phyloP scores from a whole-genome alignment of 2,113 vertebrate genomes.

The Nanorana parkeri region DNA sequence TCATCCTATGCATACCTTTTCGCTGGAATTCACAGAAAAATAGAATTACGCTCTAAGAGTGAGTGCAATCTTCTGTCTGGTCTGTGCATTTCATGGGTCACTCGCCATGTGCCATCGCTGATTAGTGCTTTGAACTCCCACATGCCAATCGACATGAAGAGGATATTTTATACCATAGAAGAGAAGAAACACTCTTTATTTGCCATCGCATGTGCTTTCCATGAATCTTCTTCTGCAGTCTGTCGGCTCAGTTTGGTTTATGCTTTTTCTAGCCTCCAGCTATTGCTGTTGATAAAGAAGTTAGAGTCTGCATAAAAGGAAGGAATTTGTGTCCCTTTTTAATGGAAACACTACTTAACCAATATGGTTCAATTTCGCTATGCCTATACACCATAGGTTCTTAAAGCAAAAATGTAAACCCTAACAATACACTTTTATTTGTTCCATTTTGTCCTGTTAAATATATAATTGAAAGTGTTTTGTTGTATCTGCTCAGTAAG shows the following conservation, averaged over 20 bases:
- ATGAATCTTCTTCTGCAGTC: conserved; percentile 40
- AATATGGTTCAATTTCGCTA: no score
- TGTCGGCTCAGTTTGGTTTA: conserved; percentile 48
- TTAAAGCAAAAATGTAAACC: no score
- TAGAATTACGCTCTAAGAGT: conserved; percentile 62
- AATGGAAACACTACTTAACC: no score
- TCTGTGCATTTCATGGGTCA: conserved; percentile 67
- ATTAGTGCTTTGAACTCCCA: conserved; percentile 65
- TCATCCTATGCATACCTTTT: background rate
- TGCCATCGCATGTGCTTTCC: conserved; percentile 57
- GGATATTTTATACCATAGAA: conserved; percentile 55
- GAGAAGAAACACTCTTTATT: conserved; percentile 64
- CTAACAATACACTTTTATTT: no score
- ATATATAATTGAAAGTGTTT: no score
- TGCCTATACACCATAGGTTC: no score
- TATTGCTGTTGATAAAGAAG: conserved; percentile 42
- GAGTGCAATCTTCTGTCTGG: conserved; percentile 66
- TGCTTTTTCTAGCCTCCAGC: conserved; percentile 59
- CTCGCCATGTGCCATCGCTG: conserved; percentile 63
- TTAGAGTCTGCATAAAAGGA: background rate
- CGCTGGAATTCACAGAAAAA: conserved; percentile 16
- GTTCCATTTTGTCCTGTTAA: no score
- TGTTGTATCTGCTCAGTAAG: no score
- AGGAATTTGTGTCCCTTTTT: background rate
- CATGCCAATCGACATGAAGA: conserved; percentile 68